phyloP scores from a whole-genome alignment of 2,113 vertebrate species.

The Micronycteris hirsuta region DNA sequence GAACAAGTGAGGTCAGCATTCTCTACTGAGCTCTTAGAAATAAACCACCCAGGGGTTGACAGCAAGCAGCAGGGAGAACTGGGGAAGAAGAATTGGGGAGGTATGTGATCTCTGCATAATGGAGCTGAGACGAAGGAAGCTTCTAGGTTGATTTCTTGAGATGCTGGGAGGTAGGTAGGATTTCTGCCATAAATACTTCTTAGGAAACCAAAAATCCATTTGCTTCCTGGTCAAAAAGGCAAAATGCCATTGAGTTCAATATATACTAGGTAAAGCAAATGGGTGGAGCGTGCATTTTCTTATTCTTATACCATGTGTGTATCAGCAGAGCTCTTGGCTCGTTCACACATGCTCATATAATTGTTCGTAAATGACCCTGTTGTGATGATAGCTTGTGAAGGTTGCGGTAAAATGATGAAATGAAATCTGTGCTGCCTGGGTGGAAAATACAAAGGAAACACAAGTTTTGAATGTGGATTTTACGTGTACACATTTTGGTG shows the following conservation, averaged over 20 bases:
- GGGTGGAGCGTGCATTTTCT: constrained; percentile 9
- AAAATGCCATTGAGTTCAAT: constrained; percentile 26
- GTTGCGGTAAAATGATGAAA: constrained; percentile 39
- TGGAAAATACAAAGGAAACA: constrained; percentile 7
- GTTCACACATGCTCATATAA: constrained; percentile 32
- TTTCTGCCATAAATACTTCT: neutral
- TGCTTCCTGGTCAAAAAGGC: neutral
- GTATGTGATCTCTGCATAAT: neutral
- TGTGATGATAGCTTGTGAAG: constrained; percentile 50
- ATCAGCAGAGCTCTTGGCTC: neutral
- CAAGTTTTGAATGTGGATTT: neutral
- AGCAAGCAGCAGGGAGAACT: neutral
- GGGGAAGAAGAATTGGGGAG: neutral
- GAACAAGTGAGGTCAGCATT: neutral
- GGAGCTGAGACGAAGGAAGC: neutral
- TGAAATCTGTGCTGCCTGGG: constrained; percentile 34
- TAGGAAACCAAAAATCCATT: neutral
- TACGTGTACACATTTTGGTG: constrained; percentile 7
- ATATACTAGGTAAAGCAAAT: neutral
- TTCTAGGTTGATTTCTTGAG: neutral
- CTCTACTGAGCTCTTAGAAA: neutral
- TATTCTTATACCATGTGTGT: neutral
- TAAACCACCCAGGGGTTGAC: neutral
- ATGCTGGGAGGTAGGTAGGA: neutral
- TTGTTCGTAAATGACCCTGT: constrained; percentile 50